phyloP scores from a whole-genome alignment of 1,140 invertebrate species.

The Cyclargus thomasi region DNA sequence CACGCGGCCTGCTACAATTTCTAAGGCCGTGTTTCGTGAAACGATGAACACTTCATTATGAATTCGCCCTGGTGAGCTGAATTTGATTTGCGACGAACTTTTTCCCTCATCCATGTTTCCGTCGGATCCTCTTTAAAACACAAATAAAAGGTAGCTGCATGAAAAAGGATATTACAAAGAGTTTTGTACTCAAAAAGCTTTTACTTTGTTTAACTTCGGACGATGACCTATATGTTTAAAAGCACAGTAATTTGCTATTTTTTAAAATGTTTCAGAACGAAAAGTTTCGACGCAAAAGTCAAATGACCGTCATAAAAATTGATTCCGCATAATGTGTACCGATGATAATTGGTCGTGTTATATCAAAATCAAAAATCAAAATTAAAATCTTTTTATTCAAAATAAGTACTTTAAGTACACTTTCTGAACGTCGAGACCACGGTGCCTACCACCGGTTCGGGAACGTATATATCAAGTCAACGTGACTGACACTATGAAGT shows the following conservation, averaged over 20 bases:
- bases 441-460: too few relatives aligned
- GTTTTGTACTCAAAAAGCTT: background rate
- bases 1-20: too few relatives aligned
- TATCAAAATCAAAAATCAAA: too few relatives aligned
- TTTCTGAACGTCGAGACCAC: too few relatives aligned
- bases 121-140: background rate
- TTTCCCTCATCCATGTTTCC: background rate
- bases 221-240: background rate
- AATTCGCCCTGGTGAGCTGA: background rate
- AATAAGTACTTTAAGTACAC: too few relatives aligned
- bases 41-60: background rate
- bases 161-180: constrained; percentile 1
- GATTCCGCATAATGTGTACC: background rate
- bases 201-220: background rate
- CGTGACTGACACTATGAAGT: too few relatives aligned
- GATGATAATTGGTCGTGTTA: background rate
- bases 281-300: background rate
- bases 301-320: background rate
- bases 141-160: background rate
- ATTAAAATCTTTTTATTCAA: too few relatives aligned
- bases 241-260: background rate
- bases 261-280: background rate
- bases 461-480: too few relatives aligned
- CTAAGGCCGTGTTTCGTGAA: background rate
- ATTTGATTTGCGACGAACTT: background rate